Percentiles rank a stretch among this genome's conserved stretches.
phyloP scores from a whole-genome alignment of 2,113 vertebrate genomes.

The human region DNA sequence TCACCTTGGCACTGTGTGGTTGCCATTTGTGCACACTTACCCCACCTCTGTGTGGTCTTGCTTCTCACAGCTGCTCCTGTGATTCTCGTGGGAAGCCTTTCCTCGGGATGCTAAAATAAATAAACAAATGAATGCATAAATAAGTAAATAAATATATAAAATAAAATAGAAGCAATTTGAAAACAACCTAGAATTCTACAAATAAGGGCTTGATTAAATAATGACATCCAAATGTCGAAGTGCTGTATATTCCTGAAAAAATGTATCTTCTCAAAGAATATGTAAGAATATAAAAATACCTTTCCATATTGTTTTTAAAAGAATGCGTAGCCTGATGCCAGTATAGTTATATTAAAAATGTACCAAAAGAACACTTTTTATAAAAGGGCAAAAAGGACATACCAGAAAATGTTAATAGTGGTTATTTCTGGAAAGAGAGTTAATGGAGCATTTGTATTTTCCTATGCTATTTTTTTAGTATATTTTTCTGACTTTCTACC shows the following conservation, averaged over 20 bases:
- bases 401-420: background rate
- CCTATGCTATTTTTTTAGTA: background rate
- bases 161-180: background rate
- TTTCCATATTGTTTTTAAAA: background rate
- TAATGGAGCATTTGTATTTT: background rate
- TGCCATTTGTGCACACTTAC: background rate
- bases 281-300: background rate
- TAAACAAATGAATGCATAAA: too few relatives aligned
- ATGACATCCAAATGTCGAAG: background rate
- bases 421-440: background rate
- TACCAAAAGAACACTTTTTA: background rate
- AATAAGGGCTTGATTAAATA: background rate
- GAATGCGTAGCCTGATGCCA: background rate
- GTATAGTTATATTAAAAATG: background rate
- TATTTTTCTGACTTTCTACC: background rate
- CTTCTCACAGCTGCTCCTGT: background rate
- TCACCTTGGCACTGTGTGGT: background rate
- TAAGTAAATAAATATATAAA: background rate
- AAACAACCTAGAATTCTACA: background rate
- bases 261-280: background rate
- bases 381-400: background rate
- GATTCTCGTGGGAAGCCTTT: background rate
- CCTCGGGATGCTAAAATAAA: background rate
- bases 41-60: background rate
- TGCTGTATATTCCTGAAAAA: background rate